A percentile compares a stretch with the other conserved stretches of the same genome.
These are phyloP conservation scores for Bactericera cockerelli DNA, from an alignment of 1,140 invertebrate genomes.

Conservation along the genomic window DNA sequence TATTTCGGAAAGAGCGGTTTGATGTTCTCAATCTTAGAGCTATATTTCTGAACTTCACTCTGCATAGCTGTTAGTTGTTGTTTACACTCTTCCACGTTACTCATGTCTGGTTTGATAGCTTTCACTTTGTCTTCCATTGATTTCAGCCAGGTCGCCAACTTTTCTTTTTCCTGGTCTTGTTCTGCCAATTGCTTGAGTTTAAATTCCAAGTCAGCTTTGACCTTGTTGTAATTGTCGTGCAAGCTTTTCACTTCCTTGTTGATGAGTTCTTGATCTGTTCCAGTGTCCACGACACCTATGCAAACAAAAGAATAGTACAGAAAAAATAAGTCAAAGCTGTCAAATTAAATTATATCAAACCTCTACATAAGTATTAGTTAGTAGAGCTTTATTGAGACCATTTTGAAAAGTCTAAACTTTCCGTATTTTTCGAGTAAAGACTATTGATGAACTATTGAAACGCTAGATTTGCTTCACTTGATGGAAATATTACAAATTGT, in stretches of 20 bases:
- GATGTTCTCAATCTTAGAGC: background rate
- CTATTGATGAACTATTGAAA: too few relatives aligned
- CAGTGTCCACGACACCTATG: background rate
- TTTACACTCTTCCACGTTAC: constrained; percentile 28
- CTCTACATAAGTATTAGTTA: too few relatives aligned
- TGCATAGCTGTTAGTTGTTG: background rate
- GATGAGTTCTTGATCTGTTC: background rate
- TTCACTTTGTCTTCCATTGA: constrained; percentile 66
- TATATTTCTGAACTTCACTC: background rate
- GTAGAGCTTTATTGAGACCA: too few relatives aligned
- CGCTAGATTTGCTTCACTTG: too few relatives aligned
- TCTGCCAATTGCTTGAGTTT: background rate
- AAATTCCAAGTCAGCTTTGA: background rate
- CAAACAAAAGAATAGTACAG: background rate
- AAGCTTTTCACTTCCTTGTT: background rate
- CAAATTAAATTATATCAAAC: too few relatives aligned
- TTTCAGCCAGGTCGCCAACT: constrained; percentile 67
- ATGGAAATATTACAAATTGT: too few relatives aligned
- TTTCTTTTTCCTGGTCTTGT: constrained; percentile 34
- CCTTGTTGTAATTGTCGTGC: background rate
- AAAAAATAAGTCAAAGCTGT: too few relatives aligned
- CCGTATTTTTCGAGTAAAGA: too few relatives aligned
- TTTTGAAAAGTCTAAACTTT: too few relatives aligned
- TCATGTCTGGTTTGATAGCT: constrained; percentile 41
- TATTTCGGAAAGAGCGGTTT: constrained; percentile 29